Percentiles rank a stretch among this genome's conserved stretches.
Conservation (phyloP, 2,113 vertebrate species). For the Gallinago media region DNA sequence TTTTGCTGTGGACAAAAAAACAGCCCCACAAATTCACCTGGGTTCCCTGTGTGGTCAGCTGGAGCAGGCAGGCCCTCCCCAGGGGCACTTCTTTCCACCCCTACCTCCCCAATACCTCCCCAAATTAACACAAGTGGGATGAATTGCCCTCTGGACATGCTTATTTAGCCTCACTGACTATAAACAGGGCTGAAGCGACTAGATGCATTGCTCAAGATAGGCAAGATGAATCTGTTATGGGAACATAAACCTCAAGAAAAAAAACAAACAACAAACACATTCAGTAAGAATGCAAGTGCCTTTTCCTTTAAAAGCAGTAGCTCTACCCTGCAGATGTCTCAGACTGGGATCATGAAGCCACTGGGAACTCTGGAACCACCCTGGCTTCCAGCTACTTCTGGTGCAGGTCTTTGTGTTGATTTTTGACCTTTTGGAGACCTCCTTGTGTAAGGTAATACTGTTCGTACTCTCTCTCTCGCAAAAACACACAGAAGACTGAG, state of each 20-base stretch:
- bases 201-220: background rate
- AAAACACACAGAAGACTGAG: background rate
- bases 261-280: background rate
- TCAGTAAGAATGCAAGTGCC: background rate
- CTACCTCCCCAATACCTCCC: background rate
- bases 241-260: background rate
- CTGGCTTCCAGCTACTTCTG: background rate
- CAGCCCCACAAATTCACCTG: background rate
- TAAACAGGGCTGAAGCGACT: background rate
- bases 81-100: background rate
- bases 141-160: background rate
- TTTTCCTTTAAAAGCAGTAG: background rate
- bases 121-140: background rate
- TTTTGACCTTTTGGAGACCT: constrained; percentile 1
- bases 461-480: background rate
- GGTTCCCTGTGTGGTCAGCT: background rate
- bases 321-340: background rate
- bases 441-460: background rate
- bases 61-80: background rate
- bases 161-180: background rate
- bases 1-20: background rate
- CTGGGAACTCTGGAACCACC: background rate
- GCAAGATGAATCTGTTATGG: background rate
- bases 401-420: background rate
- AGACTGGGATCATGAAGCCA: background rate